phyloP scores from a whole-genome alignment of 2,797 vertebrate genomes.

The Alfaro cultratus region DNA sequence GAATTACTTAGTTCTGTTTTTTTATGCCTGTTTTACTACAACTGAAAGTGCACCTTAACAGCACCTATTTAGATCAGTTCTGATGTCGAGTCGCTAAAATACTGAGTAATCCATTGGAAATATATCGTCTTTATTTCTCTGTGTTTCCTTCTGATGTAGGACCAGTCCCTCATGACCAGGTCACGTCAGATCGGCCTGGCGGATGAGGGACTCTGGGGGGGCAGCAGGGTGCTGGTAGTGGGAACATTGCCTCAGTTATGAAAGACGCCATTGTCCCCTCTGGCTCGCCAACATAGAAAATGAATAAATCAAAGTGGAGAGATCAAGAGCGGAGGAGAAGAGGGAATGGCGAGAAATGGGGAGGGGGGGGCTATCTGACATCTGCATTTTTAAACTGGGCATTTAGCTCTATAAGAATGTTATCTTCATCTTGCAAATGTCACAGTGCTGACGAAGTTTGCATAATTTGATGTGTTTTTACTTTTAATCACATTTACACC shows the following conservation, averaged over 20 bases:
- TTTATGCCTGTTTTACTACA: not conserved
- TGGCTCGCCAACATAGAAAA: constrained; percentile 74
- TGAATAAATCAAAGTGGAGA: constrained; percentile 81
- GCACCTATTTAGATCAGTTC: not conserved
- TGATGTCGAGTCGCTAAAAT: not conserved
- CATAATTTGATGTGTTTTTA: constrained; percentile 37
- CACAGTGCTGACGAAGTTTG: constrained; percentile 36
- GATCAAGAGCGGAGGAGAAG: constrained; percentile 69
- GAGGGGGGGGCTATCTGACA: constrained; percentile 60
- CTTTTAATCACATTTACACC: constrained; percentile 31
- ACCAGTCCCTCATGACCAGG: constrained; percentile 49
- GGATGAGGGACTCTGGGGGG: constrained; percentile 61
- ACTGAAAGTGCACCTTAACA: not conserved
- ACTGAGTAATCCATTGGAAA: not conserved
- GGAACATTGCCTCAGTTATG: constrained; percentile 66
- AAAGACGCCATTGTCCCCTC: constrained; percentile 76
- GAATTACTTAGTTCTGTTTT: not conserved
- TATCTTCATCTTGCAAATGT: constrained; percentile 53
- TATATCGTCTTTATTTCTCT: constrained; percentile 13
- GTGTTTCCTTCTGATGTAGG: constrained; percentile 32
- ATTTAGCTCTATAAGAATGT: constrained; percentile 64
- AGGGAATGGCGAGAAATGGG: constrained; percentile 28
- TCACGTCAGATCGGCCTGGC: constrained; percentile 52
- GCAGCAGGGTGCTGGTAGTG: constrained; percentile 65
- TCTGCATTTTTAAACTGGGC: constrained; percentile 73